Evolutionary conservation across 2,888 invertebrate species (phyloP).

Genomic region (Drosophila engyochracea): DNA sequence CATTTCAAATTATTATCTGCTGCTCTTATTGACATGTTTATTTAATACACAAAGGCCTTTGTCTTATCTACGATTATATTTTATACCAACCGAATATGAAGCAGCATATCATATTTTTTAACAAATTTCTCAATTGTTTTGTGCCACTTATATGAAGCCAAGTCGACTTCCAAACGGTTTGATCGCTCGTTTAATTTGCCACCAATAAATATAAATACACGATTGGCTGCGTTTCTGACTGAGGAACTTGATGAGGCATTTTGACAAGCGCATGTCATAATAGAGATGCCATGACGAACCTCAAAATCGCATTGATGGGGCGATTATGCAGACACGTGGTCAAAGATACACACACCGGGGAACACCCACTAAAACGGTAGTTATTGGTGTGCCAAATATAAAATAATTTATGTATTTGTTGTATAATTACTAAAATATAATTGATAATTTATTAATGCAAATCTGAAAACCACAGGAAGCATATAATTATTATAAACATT

Average conservation of each 20-base stretch:
- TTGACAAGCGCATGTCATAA: constrained; percentile 65
- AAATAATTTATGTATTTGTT: constrained; percentile 1
- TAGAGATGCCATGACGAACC: constrained; percentile 17
- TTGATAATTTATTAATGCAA: not conserved
- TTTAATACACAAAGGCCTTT: constrained; percentile 68
- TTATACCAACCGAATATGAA: constrained; percentile 8
- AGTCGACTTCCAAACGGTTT: constrained; percentile 13
- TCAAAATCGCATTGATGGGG: constrained; percentile 26
- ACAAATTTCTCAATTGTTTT: constrained; percentile 71
- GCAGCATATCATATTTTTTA: constrained; percentile 55
- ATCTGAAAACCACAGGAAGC: not conserved
- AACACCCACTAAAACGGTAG: constrained; percentile 22
- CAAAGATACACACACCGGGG: constrained; percentile 15
- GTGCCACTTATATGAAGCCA: constrained; percentile 40
- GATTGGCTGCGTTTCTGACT: constrained; percentile 34
- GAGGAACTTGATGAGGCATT: constrained; percentile 18
- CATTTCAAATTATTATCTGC: constrained; percentile 75
- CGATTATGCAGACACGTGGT: constrained; percentile 50
- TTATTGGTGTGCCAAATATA: constrained; percentile 55
- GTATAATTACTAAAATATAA: constrained; percentile 1
- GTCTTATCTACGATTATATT: constrained; percentile 53
- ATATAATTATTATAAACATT: not conserved
- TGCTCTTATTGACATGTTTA: constrained; percentile 77
- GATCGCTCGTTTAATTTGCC: constrained; percentile 66
- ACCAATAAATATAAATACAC: constrained; percentile 62